phyloP scores from a whole-genome alignment of 1,140 invertebrate species.

The fruit fly (Drosophila melanogaster) region Release_6_plus_ISO1_MT NT_037436.4:5235501-5236000 shows the following conservation, averaged over 20 bases:
- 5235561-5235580: slow-evolving; percentile 53
- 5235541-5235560: slow-evolving; percentile 55
- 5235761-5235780: slow-evolving; percentile 78
- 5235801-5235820: slow-evolving; percentile 71
- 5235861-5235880: slow-evolving; percentile 74
- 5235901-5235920: slow-evolving; percentile 65
- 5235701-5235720: slow-evolving; percentile 64
- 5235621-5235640: slow-evolving; percentile 74
- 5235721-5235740: slow-evolving; percentile 80
- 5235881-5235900: slow-evolving; percentile 55
- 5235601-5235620: slow-evolving; percentile 70
- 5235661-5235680: slow-evolving; percentile 63
- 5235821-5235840: slow-evolving; percentile 61
- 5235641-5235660: slow-evolving; percentile 70
- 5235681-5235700: slow-evolving; percentile 71
- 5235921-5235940: slow-evolving; percentile 79
- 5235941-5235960: slow-evolving; percentile 76
- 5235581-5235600: slow-evolving; percentile 66
- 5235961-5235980: slow-evolving; percentile 54
- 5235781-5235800: slow-evolving; percentile 77
- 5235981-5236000: slow-evolving; percentile 58
- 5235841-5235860: slow-evolving; percentile 64
- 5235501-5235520: slow-evolving; percentile 37
- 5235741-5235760: slow-evolving; percentile 73
- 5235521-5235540: slow-evolving; percentile 58